Percentiles rank a stretch among this genome's conserved stretches.
Evolutionary conservation across 2,888 invertebrate species (phyloP).

Genomic region (Metallyticus violacea): DNA sequence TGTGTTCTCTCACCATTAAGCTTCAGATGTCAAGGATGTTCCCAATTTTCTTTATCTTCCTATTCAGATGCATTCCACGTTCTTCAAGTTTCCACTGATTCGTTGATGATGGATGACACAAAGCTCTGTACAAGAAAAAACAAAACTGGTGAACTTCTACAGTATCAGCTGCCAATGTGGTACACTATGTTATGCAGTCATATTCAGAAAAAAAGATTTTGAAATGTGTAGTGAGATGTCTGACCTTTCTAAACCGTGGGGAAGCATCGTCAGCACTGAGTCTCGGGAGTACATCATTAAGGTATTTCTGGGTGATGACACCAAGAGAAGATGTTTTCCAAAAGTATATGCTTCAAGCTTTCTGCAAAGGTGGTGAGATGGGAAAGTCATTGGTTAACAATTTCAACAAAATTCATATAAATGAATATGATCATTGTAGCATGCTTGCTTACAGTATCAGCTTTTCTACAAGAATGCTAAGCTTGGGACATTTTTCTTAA

Average conservation of each 20-base stretch:
- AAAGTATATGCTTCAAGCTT: background rate
- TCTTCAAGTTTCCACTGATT: background rate
- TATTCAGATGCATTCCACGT: background rate
- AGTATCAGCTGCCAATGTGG: background rate
- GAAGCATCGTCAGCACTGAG: background rate
- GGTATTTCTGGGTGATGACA: background rate
- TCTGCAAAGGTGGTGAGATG: background rate
- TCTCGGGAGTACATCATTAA: background rate
- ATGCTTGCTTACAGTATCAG: background rate
- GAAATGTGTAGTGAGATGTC: background rate
- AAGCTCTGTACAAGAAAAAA: background rate
- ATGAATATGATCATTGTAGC: background rate
- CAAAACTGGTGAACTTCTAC: background rate
- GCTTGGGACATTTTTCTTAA: background rate
- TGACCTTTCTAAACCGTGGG: background rate
- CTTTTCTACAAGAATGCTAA: background rate
- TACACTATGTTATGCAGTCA: background rate
- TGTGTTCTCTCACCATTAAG: background rate
- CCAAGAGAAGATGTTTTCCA: background rate
- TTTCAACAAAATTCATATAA: background rate
- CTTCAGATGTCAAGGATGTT: background rate
- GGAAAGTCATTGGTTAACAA: background rate
- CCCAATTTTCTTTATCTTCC: background rate
- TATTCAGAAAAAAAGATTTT: background rate
- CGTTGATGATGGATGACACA: background rate